A percentile compares a stretch with the other conserved stretches of the same genome.
phyloP scores from a whole-genome alignment of 2,888 invertebrate genomes.

The Hoplodrina blanda region DNA sequence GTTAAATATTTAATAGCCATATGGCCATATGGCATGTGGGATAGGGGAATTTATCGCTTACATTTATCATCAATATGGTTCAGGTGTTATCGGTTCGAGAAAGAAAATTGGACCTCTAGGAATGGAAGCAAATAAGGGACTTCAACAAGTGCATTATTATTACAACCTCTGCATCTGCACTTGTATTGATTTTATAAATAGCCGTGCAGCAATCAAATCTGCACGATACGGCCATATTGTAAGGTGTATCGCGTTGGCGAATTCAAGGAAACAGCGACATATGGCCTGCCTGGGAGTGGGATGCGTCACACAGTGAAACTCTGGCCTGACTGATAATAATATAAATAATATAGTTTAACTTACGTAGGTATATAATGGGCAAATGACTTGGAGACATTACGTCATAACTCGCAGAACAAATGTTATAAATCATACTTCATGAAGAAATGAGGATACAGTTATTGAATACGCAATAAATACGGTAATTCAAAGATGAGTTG shows the following conservation, averaged over 20 bases:
- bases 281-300: constrained; percentile 77
- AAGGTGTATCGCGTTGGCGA: constrained; percentile 76
- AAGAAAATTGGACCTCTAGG: neutral
- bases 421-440: constrained; percentile 14
- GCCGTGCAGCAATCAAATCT: constrained; percentile 50
- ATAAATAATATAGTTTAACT: constrained; percentile 41
- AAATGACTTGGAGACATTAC: constrained; percentile 45
- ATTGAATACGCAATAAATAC: constrained; percentile 16
- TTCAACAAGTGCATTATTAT: constrained; percentile 1
- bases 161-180: constrained; percentile 20
- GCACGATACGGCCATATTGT: constrained; percentile 58
- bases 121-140: neutral
- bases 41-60: neutral
- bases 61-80: neutral
- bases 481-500: constrained; percentile 6
- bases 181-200: constrained; percentile 49
- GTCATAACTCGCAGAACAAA: constrained; percentile 22
- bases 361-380: constrained; percentile 30
- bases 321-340: constrained; percentile 47
- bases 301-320: constrained; percentile 79
- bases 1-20: neutral
- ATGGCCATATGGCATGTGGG: neutral
- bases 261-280: constrained; percentile 88
- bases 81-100: neutral
- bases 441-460: constrained; percentile 32